These are phyloP conservation scores for Halcyon badia DNA, from an alignment of 2,797 vertebrate genomes.

Conservation along the genomic window DNA sequence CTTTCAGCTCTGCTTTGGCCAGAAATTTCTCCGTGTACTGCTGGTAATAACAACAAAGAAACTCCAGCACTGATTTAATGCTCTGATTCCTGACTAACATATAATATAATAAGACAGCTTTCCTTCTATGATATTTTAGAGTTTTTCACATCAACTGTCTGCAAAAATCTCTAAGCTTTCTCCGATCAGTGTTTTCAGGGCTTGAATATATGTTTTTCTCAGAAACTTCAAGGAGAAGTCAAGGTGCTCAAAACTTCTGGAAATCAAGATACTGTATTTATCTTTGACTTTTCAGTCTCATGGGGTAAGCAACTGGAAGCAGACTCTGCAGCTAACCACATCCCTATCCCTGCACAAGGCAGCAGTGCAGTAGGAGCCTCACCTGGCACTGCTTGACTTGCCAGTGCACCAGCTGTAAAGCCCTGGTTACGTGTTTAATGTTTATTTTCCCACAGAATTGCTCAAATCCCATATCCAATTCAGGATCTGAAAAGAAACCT, in stretches of 20 bases:
- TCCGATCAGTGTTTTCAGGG: neutral
- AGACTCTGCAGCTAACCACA: accelerated
- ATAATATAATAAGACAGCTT: neutral
- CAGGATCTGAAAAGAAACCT: neutral
- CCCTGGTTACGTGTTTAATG: neutral
- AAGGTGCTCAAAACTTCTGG: neutral
- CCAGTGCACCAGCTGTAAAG: neutral
- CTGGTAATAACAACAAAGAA: conserved; percentile 8
- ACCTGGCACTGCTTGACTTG: neutral
- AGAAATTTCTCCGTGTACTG: neutral
- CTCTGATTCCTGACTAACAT: neutral
- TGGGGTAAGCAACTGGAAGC: neutral
- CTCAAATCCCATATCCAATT: neutral
- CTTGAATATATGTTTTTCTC: neutral
- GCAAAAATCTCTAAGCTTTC: neutral
- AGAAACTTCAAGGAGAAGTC: neutral
- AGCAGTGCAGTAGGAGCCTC: neutral
- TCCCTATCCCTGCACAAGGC: neutral
- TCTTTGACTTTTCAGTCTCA: neutral
- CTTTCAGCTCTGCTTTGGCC: neutral
- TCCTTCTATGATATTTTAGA: neutral
- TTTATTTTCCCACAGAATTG: neutral
- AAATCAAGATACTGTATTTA: neutral
- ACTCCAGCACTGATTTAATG: neutral
- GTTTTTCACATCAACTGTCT: neutral